A percentile compares a stretch with the other conserved stretches of the same genome.
These are phyloP conservation scores for Andricus curvator DNA, from an alignment of 2,888 invertebrate genomes.

Conservation along the genomic window DNA sequence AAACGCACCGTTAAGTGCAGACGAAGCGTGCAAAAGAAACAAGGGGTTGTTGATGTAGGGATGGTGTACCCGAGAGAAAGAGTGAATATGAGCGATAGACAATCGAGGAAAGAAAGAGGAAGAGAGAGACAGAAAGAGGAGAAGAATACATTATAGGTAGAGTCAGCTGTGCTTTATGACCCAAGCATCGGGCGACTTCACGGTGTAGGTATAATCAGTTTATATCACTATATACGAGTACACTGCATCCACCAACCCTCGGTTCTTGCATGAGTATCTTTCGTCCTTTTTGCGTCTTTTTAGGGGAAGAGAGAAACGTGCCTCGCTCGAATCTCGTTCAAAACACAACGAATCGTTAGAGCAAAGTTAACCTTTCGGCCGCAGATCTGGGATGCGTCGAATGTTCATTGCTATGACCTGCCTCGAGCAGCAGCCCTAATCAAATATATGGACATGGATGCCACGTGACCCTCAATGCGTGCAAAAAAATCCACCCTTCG, in stretches of 20 bases:
- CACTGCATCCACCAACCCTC: constrained; percentile 65
- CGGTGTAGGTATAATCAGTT: constrained; percentile 67
- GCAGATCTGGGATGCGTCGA: constrained; percentile 30
- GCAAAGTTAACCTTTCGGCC: constrained; percentile 27
- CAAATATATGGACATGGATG: constrained; percentile 29
- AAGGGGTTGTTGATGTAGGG: constrained; percentile 46
- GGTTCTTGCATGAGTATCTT: constrained; percentile 49
- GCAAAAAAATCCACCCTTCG: constrained; percentile 11
- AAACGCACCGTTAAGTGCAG: constrained; percentile 62
- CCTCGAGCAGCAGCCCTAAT: constrained; percentile 40
- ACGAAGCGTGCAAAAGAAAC: constrained; percentile 42
- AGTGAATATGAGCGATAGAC: constrained; percentile 62
- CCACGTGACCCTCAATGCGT: constrained; percentile 21
- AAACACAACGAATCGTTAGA: constrained; percentile 32
- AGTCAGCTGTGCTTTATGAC: constrained; percentile 76
- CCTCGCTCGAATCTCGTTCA: constrained; percentile 22
- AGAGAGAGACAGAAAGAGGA: constrained; percentile 56
- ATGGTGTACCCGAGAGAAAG: constrained; percentile 53
- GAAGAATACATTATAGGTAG: constrained; percentile 68
- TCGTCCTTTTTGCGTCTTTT: constrained; percentile 43
- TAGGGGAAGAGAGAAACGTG: constrained; percentile 13
- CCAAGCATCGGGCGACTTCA: constrained; percentile 66
- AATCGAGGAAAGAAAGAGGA: constrained; percentile 43
- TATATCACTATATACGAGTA: constrained; percentile 61
- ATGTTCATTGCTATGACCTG: constrained; percentile 34